Percentiles rank a stretch among this genome's conserved stretches.
Evolutionary conservation across 2,888 invertebrate genomes (phyloP).

Genomic region (Pheosia gnoma): DNA sequence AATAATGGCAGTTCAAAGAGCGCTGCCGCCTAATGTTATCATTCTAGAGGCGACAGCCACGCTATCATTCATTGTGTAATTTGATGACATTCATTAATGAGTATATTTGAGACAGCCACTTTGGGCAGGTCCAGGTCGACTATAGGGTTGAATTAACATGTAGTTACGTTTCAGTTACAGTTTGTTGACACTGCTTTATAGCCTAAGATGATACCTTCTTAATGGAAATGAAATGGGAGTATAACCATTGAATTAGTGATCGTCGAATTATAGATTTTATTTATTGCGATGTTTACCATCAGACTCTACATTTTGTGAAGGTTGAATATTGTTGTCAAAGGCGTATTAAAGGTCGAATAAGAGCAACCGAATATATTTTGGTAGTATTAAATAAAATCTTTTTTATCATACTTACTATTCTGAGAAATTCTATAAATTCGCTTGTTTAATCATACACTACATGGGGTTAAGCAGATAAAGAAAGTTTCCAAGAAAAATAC

Average conservation of each 20-base stretch:
- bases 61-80: neutral
- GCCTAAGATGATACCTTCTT: neutral
- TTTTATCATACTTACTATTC: too few relatives aligned
- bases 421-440: too few relatives aligned
- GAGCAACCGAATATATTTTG: neutral
- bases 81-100: neutral
- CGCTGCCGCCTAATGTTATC: constrained; percentile 1
- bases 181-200: neutral
- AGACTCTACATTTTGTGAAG: constrained; percentile 3
- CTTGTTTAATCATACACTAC: neutral
- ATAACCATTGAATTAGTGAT: neutral
- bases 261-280: constrained; percentile 4
- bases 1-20: constrained; percentile 1
- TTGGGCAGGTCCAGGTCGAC: too few relatives aligned
- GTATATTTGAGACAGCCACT: neutral
- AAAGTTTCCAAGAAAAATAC: neutral
- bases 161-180: too few relatives aligned
- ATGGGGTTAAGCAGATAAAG: neutral
- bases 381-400: neutral
- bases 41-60: neutral
- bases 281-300: constrained; percentile 12
- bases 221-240: neutral
- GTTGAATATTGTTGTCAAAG: constrained; percentile 10
- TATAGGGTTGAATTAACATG: too few relatives aligned
- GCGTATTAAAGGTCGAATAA: constrained; percentile 17